A percentile compares a stretch with the other conserved stretches of the same genome.
Evolutionary conservation across 2,888 invertebrate species (phyloP).

Genomic region (Notodonta dromedarius): DNA sequence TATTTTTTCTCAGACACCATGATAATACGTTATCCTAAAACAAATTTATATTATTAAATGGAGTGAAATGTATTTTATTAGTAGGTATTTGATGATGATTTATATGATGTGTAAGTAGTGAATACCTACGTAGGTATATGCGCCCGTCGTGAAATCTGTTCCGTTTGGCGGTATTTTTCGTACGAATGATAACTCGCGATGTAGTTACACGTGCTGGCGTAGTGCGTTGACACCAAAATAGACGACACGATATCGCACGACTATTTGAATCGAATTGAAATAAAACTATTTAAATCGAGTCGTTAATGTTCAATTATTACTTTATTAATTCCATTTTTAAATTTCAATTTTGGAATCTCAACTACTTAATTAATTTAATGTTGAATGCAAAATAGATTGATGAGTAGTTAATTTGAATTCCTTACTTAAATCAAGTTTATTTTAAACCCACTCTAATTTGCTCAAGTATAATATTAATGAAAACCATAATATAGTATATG

Average conservation of each 20-base stretch:
- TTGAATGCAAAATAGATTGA: no score
- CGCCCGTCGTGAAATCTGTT: background rate
- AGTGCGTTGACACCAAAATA: conserved; percentile 3
- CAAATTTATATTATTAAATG: background rate
- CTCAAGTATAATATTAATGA: no score
- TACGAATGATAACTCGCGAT: background rate
- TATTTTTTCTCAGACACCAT: no score
- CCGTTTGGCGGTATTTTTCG: background rate
- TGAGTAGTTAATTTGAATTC: no score
- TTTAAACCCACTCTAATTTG: no score
- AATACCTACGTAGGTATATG: no score
- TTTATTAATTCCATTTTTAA: background rate
- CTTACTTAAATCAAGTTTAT: no score
- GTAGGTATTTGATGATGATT: no score
- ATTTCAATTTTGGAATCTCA: background rate
- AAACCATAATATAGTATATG: no score
- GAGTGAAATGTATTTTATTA: no score
- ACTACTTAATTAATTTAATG: no score
- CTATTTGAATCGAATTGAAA: conserved; percentile 1
- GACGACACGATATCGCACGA: background rate
- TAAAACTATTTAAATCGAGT: background rate
- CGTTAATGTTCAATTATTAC: background rate
- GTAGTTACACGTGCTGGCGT: background rate
- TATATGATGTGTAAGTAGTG: no score
- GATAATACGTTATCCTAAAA: background rate